Percentiles rank a stretch among this genome's conserved stretches.
Evolutionary conservation across 2,797 vertebrate species (phyloP).

Genomic region (Lithobates pipiens): DNA sequence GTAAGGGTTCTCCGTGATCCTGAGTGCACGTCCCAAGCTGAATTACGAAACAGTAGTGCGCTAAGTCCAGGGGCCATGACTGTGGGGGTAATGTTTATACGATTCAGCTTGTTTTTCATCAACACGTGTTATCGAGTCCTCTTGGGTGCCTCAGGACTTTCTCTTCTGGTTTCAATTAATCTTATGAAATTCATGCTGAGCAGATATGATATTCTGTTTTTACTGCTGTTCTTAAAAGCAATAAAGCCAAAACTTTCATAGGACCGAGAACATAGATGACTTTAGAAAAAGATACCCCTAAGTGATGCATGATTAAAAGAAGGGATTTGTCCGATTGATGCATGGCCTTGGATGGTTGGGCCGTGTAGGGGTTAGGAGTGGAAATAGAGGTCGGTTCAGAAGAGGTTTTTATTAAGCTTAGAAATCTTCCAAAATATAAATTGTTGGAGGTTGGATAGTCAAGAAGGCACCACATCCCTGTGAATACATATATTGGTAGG

Average conservation of each 20-base stretch:
- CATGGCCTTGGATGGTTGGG: too few species aligned
- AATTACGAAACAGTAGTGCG: constrained; percentile 20
- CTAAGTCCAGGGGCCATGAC: neutral
- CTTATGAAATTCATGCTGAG: constrained; percentile 11
- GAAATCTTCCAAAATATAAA: too few species aligned
- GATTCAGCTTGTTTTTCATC: constrained; percentile 15
- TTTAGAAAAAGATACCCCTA: neutral
- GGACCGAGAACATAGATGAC: neutral
- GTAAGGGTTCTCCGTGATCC: neutral
- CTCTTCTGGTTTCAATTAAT: constrained; percentile 32
- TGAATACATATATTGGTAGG: too few species aligned
- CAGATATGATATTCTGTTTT: constrained; percentile 4
- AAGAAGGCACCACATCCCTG: too few species aligned
- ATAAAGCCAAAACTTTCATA: neutral
- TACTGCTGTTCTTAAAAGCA: neutral
- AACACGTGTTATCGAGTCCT: constrained; percentile 13
- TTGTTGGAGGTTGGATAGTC: too few species aligned
- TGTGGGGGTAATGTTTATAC: constrained; percentile 4
- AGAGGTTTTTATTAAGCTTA: too few species aligned
- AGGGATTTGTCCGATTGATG: neutral
- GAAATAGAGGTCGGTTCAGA: too few species aligned
- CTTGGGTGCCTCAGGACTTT: constrained; percentile 6
- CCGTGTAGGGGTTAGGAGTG: too few species aligned
- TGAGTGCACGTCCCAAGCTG: neutral
- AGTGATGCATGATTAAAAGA: neutral